Percentiles rank a stretch among this genome's conserved stretches.
Evolutionary conservation across 2,888 invertebrate genomes (phyloP).

Genomic region (Tinea semifulvella): DNA sequence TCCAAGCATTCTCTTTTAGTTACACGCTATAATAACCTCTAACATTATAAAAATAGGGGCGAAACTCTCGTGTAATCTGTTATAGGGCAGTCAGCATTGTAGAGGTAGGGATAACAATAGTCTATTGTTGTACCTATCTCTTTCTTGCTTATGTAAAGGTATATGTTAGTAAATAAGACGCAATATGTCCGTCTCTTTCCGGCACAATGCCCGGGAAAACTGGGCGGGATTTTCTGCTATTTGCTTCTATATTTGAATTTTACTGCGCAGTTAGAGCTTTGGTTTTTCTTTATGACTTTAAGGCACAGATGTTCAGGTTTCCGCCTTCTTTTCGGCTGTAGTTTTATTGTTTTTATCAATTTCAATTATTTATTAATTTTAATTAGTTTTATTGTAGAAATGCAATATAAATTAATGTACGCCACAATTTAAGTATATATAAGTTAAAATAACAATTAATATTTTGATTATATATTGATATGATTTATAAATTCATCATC

Average conservation of each 20-base stretch:
- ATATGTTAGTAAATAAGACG: conserved; percentile 39
- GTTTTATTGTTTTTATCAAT: too few species aligned
- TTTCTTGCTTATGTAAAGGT: conserved; percentile 34
- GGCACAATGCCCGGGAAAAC: conserved; percentile 42
- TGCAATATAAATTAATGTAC: too few species aligned
- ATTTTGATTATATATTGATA: too few species aligned
- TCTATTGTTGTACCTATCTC: conserved; percentile 63
- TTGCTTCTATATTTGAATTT: conserved; percentile 1
- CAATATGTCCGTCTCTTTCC: conserved; percentile 32
- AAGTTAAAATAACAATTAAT: too few species aligned
- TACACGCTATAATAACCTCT: conserved; percentile 16
- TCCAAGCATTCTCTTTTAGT: conserved; percentile 12
- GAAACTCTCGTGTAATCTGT: conserved; percentile 28
- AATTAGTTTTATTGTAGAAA: too few species aligned
- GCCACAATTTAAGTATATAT: too few species aligned
- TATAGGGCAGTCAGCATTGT: conserved; percentile 40
- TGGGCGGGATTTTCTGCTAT: conserved; percentile 22
- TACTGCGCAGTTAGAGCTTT: conserved; percentile 3
- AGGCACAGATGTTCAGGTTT: background rate
- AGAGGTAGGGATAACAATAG: conserved; percentile 62
- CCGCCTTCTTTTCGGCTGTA: conserved; percentile 5
- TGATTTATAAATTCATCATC: too few species aligned
- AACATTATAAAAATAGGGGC: conserved; percentile 12
- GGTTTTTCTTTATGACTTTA: background rate
- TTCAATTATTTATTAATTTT: too few species aligned